Evolutionary conservation across 2,888 invertebrate species (phyloP).

Genomic region (Cataglyphis albicans): DNA sequence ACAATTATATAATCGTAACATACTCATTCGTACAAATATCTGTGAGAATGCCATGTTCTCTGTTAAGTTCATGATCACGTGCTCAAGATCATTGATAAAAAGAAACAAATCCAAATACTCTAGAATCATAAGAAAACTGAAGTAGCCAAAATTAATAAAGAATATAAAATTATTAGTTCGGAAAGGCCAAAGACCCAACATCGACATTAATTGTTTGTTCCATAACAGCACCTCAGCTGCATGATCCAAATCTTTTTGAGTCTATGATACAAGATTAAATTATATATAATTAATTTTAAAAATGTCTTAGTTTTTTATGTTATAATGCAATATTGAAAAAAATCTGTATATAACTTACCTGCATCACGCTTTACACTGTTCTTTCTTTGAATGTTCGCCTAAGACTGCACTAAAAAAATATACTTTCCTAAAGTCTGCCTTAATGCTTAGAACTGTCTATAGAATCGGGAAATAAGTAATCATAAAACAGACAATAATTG

Average conservation of each 20-base stretch:
- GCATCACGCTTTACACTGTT: conserved; percentile 3
- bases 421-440: background rate
- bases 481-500: background rate
- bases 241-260: conserved; percentile 66
- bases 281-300: background rate
- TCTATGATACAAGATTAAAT: background rate
- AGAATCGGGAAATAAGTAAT: conserved; percentile 30
- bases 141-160: conserved; percentile 74
- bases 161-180: conserved; percentile 71
- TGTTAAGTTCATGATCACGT: conserved; percentile 78
- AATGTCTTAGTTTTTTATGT: background rate
- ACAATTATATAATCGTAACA: conserved; percentile 74
- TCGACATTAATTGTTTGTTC: conserved; percentile 74
- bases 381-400: conserved; percentile 6
- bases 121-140: conserved; percentile 76
- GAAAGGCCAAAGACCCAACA: conserved; percentile 79
- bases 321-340: background rate
- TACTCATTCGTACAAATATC: conserved; percentile 76
- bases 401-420: conserved; percentile 32
- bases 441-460: conserved; percentile 34
- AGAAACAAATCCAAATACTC: conserved; percentile 79
- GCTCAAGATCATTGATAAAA: conserved; percentile 75
- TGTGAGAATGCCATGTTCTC: conserved; percentile 79
- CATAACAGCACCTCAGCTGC: conserved; percentile 73
- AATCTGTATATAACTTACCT: background rate